Base-by-base conservation (phyloP, 2,888 invertebrate genomes). In the Drosophila borborema region DNA sequence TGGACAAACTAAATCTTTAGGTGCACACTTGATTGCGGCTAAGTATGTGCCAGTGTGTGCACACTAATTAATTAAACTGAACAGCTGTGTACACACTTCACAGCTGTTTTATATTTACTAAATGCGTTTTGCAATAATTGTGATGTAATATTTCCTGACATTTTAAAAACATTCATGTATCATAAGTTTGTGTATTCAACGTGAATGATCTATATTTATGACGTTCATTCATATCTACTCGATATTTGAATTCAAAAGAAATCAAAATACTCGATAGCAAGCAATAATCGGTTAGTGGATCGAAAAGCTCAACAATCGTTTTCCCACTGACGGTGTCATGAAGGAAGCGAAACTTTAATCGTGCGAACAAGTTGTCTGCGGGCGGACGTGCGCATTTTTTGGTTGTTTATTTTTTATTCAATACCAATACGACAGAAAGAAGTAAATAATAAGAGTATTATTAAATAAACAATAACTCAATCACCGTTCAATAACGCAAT, bases 361-460 rank as follows among this genome's bases (percentile, higher is more conserved):
- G 89, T 86, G 71, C 83, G 83, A 85, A 70, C 64, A 75, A 83
- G 69, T 85, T 80, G 84, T 77, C 90, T 90, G 89, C 83, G 74
- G 81, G 73, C 74, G 73, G 90, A 88, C 67, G 86, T 80, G 58
- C 73, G 72, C 65, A 63, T 64, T 73, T 73, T 77, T 74, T 74
- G 49, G 55, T 80, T 74, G 62, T 48, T 72, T 23, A 38, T 16
- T 72, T 68, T 23, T 45, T 9, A 31, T 43, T 48, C 34, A 51
- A 72, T 64, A 60, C 62, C 38, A 63, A 58, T 46, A 68, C 77
- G 64, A 38, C 53, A 63, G 68, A 72, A 61, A 68, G 10, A 90
- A 90, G 74, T 80, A 80, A 77, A 83, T 74, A 70, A 49, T 28
- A 14, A 28, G 34, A 43, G 36, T 43, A 64, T 65, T 67, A 64